Evolutionary conservation across 2,888 invertebrate genomes (phyloP), one percentile per base, ranked within the genome.

Genomic region (Pteria penguin): DNA sequence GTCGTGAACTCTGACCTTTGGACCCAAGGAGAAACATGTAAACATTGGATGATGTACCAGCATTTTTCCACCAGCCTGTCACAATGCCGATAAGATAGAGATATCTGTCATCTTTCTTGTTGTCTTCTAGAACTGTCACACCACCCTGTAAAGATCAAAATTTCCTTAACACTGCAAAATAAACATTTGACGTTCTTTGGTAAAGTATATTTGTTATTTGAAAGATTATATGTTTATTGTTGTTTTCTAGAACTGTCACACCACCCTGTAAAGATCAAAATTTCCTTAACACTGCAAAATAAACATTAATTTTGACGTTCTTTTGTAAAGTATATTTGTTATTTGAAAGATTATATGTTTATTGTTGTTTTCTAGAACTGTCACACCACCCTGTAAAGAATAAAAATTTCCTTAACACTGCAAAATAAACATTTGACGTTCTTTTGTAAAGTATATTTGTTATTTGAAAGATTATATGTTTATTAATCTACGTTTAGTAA

Each of bases 21-120:
- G 26, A 36, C 1, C 84, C 82, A 75, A 32, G 32, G 11, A 90
- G 62, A 36, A 77, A 83, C 55, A 89, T 73, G 72, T 78, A 89
- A 1, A 89, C 86, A 61, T 82, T 87, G 29, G 90, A 82, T 5
- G 88, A 83, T 24, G 89, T 90, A 14, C 86, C 84, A 4, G 89
- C 45, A 18, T 45, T 0, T 45, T 14, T 45, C 45, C 45, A 36
- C 5, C 45, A 45, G 8, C 45, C 45, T 45, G 45, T 45, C 18
- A 45, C 45, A 14, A 45, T 18, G 8, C 45, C 45, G 18, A 45
- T 45, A 45, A 45, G 45, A 18, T 45, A 45, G 8, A 18, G 18
- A 45, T 45, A 45, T 14, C 18, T 8, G 11, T 45, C 45, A 45
- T 18, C 45, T 45, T 18, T 18, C 18, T 8, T 45, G 45, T 45